Evolutionary conservation across 2,888 invertebrate genomes (phyloP).

Genomic region (Nomada hirtipes): DNA sequence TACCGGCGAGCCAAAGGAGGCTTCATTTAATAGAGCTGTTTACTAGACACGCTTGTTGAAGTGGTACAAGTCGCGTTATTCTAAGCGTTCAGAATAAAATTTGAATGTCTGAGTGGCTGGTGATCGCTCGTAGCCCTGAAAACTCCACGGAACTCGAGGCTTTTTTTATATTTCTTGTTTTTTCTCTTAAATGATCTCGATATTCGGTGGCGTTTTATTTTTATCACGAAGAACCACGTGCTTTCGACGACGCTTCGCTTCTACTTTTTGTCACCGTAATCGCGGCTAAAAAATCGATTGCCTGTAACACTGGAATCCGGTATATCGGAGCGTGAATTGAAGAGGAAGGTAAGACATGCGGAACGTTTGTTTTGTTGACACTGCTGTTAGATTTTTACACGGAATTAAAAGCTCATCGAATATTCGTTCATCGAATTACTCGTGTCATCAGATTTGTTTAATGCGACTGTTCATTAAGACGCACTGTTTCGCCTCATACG

Average conservation of each 20-base stretch:
- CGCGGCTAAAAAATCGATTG: background rate
- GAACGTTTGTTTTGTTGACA: too few relatives aligned
- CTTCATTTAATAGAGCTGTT: slow-evolving; percentile 3
- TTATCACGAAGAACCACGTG: slow-evolving; percentile 11
- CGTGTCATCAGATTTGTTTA: background rate
- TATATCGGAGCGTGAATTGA: too few relatives aligned
- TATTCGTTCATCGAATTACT: background rate
- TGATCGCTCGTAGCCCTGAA: background rate
- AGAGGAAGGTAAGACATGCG: too few relatives aligned
- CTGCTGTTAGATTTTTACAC: too few relatives aligned
- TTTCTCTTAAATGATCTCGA: background rate
- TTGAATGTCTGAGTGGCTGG: slow-evolving; percentile 5
- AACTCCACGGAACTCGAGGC: background rate
- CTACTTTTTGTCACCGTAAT: background rate
- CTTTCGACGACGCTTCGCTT: background rate
- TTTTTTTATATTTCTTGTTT: background rate
- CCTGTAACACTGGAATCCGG: too few relatives aligned
- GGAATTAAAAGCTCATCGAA: background rate
- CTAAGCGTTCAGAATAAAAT: background rate
- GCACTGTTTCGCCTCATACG: background rate
- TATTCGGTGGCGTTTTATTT: background rate
- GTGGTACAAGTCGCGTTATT: background rate
- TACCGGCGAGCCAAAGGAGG: background rate
- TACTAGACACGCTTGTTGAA: background rate
- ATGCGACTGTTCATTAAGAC: background rate